Evolutionary conservation across 2,888 invertebrate species (phyloP), one percentile per base, ranked within the genome.

Genomic region (Xylota sylvarum): DNA sequence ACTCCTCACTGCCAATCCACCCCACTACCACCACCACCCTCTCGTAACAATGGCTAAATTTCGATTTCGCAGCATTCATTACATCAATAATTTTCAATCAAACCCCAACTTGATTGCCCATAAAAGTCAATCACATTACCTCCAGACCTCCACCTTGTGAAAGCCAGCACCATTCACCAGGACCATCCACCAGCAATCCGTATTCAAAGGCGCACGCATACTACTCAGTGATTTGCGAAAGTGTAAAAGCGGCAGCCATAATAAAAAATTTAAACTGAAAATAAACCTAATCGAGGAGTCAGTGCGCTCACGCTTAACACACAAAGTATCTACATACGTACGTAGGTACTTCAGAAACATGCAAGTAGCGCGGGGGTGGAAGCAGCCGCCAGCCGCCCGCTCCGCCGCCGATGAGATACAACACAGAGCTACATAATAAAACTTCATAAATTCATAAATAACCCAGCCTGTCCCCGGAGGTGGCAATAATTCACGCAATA

Each of bases 391-490:
- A 14, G n/a, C n/a, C n/a, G n/a, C 23, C 23, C 2, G 2, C 23
- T 2, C 43, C 14, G 43, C 43, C n/a, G 43, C 40, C 40, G 5
- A 12, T 12, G 40, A 37, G 69, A 64, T 70, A 70, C 62, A 70
- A 64, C 56, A 72, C 81, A 86, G 23, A 62, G 76, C 58, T 81
- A 82, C 77, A 86, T 78, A 86, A 82, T 81, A 86, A 86, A 86
- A 86, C 62, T 86, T 86, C 81, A 82, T 86, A 86, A 86, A 86
- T 86, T 86, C 86, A 81, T 86, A 86, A 86, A 86, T 86, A 86
- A 81, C 77, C 86, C 77, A 69, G 81, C 67, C 81, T 86, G 86
- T 86, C 82, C 81, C 86, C 86, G 77, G 81, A 82, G 86, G 86
- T 77, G 81, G 86, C 77, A 86, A 86, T 86, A 86, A 86, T 86